Percentiles rank a stretch among this genome's conserved stretches.
Conservation (phyloP, 2,113 vertebrate genomes). For the Anolis carolinensis region DNA sequence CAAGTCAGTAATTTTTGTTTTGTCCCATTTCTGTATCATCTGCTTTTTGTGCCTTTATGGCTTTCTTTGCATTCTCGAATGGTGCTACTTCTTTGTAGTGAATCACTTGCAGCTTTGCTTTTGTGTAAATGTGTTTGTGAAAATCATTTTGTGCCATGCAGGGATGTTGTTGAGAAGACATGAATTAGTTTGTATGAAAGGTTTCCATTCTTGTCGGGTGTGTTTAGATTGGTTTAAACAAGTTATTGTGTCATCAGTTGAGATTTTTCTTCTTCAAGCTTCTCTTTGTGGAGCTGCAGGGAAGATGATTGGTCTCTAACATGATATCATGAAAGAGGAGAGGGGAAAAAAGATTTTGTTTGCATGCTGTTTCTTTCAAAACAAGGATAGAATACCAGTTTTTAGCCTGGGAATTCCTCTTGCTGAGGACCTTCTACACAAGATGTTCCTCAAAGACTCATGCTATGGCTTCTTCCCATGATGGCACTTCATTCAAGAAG, state of each 20-base stretch:
- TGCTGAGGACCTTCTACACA: background rate
- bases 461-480: background rate
- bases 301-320: constrained; percentile 29
- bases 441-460: background rate
- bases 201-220: constrained; percentile 14
- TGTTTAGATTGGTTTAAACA: constrained; percentile 45
- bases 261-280: constrained; percentile 31
- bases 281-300: constrained; percentile 20
- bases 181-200: constrained; percentile 37
- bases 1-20: constrained; percentile 25
- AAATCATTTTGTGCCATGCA: constrained; percentile 21
- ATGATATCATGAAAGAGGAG: constrained; percentile 30
- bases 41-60: constrained; percentile 31
- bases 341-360: background rate
- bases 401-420: background rate
- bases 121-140: constrained; percentile 48
- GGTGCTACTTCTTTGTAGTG: constrained; percentile 5
- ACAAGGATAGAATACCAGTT: background rate
- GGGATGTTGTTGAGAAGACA: constrained; percentile 26
- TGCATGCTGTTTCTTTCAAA: constrained; percentile 10
- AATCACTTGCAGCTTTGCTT: constrained; percentile 30
- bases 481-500: background rate
- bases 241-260: constrained; percentile 32
- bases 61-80: background rate
- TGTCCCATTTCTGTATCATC: constrained; percentile 37